These are phyloP conservation scores for Mythimna impura DNA, from an alignment of 2,888 invertebrate genomes.

Conservation along the genomic window DNA sequence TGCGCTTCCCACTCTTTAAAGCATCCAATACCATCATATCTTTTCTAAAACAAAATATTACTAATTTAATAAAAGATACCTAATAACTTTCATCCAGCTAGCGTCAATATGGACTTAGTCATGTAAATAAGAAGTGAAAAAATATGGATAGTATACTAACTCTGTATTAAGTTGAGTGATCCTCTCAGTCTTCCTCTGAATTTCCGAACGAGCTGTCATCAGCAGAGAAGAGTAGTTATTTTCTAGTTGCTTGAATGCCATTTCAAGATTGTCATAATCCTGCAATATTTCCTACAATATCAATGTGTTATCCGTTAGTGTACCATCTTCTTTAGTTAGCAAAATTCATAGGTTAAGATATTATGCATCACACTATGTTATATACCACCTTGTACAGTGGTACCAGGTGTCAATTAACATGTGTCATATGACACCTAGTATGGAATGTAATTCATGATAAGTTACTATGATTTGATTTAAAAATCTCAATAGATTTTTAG, in stretches of 20 bases:
- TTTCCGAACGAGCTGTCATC: slow-evolving; percentile 83
- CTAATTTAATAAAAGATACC: not conserved
- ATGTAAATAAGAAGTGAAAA: not conserved
- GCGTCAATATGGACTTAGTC: too few relatives aligned
- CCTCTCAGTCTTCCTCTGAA: slow-evolving; percentile 82
- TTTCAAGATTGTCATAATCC: slow-evolving; percentile 82
- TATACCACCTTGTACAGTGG: too few relatives aligned
- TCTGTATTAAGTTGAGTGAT: slow-evolving; percentile 81
- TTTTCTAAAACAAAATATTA: slow-evolving; percentile 75
- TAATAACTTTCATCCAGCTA: not conserved
- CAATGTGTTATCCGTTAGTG: slow-evolving; percentile 83
- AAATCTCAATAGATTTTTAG: too few relatives aligned
- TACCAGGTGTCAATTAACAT: too few relatives aligned
- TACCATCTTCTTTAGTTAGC: slow-evolving; percentile 19
- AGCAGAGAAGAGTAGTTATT: slow-evolving; percentile 84
- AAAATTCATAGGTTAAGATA: not conserved
- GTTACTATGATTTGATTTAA: not conserved
- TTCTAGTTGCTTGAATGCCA: slow-evolving; percentile 80
- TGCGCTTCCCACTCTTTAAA: slow-evolving; percentile 70
- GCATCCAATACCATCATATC: slow-evolving; percentile 78
- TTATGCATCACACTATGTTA: not conserved
- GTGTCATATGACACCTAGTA: too few relatives aligned
- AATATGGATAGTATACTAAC: slow-evolving; percentile 74
- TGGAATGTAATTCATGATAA: not conserved
- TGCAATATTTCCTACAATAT: slow-evolving; percentile 87